Base-by-base conservation (phyloP, 2,113 vertebrate genomes). In the Anarhynchus alexandrinus region DNA sequence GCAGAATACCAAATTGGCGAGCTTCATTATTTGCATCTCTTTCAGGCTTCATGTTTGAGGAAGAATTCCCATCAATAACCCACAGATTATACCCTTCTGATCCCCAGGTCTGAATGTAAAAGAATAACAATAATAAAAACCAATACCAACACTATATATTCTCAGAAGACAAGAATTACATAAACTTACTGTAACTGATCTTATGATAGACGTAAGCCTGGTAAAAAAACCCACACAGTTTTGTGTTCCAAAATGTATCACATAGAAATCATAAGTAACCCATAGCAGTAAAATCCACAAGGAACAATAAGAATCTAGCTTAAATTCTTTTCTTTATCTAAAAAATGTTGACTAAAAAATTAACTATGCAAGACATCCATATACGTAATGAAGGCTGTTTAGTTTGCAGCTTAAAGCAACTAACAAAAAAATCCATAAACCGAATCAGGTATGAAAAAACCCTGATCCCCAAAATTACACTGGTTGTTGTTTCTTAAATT, bases 21-120 rank as follows among this genome's bases (percentile, higher is more conserved):
- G 97, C 96, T 96, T 96, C 65, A n/a, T 55, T 97, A 86, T 93
- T 97, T 84, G 94, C 67, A 95, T 97, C 96, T 82, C 82, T 79
- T 36, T 97, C 97, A 81, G 84, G 64, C 38, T 97, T 97, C 77
- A 88, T 65, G 69, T 85, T 95, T 54, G 95, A 97, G 92, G 92
- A 97, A 49, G 97, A 97, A 86, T 93, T 98, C 80, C 97, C 98
- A 80, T 98, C 97, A 85, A 99, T 98, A 86, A 99, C 99, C 99
- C 99, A 99, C 11, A 99, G 97, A 84, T 99, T 98, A 97, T 99
- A 99, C 8, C 99, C 99, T 98, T 99, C 99, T 86, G 99, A 99
- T 97, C 99, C 99, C 99, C 99, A 99, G 96, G 99, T 99, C 99
- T 99, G 97, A 30, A 96, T 40, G 58, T 45, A 91, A 76, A 86